Base-by-base conservation (phyloP, 2,797 vertebrate species). In the Gouania willdenowi region DNA sequence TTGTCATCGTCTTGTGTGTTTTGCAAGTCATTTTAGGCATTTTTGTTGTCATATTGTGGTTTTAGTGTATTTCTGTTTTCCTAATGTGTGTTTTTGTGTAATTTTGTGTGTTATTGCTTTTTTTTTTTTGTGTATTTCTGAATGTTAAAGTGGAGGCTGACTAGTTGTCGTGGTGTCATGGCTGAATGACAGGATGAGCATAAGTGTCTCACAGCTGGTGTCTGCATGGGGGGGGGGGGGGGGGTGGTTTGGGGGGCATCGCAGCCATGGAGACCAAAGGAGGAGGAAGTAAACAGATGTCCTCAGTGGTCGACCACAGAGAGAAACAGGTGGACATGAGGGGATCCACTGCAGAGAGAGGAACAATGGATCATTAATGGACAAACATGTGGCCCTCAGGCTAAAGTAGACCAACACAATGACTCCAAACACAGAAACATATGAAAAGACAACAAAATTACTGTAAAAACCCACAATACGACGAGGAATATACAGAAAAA, bases 261-360 rank as follows among this genome's bases (percentile, higher is more conserved):
- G 77, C 54, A 60, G 51, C 72, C 79, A 85, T 87, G 81, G 55
- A 60, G 45, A 87, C 80, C 55, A 80, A 66, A 75, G 62, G 57
- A 77, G 62, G 54, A 83, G 75, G 79, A 85, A 74, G 80, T 81
- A 85, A 85, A 85, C 84, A 87, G 82, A 85, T 85, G 84, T 85
- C 81, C 71, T 75, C 84, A 82, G 71, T 47, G 77, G 66, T 32
- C 44, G 9, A 33, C 58, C 41, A n/a, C 47, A 20, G 45, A 27
- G 66, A 71, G 66, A 66, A 79, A 75, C 77, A 82, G 79, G 74
- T 81, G 82, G 77, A 54, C 63, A 51, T 70, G 61, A 34, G 46
- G 2, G 25, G 34, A 52, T 40, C 47, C 32, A 6, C 12, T 50
- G 4, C 7, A 29, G 8, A 40, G 25, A n/a, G n/a, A n/a, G n/a